phyloP scores from a whole-genome alignment of 2,888 invertebrate genomes.

The Ctena decussata region DNA sequence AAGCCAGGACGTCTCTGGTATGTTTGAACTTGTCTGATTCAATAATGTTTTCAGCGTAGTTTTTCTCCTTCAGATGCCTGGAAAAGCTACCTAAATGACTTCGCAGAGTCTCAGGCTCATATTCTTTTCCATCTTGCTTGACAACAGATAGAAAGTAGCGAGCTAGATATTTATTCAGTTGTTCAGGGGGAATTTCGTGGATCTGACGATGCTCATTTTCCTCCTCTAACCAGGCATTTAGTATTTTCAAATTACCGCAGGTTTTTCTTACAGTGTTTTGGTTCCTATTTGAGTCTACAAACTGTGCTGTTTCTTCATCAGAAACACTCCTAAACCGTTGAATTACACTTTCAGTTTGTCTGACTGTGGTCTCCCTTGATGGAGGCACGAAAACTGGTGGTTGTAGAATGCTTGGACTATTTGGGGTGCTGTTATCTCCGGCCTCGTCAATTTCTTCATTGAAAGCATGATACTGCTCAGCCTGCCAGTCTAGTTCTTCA shows the following conservation, averaged over 20 bases:
- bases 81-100: background rate
- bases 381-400: background rate
- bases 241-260: background rate
- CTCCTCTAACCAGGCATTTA: background rate
- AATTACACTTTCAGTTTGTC: no score
- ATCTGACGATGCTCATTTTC: background rate
- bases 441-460: background rate
- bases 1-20: slow-evolving; percentile 21
- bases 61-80: slow-evolving; percentile 7
- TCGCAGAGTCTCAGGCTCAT: background rate
- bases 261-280: background rate
- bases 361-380: background rate
- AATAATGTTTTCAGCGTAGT: slow-evolving; percentile 5
- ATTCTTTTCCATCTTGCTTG: background rate
- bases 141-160: background rate
- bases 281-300: background rate
- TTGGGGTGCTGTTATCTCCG: background rate
- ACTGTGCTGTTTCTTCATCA: background rate
- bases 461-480: background rate
- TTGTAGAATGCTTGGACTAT: background rate
- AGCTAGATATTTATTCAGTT: background rate
- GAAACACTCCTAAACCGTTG: background rate
- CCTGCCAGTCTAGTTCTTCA: background rate
- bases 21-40: slow-evolving; percentile 29
- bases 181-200: background rate